These are phyloP conservation scores for Folsomia candida DNA, from an alignment of 2,888 invertebrate genomes.

Conservation along the genomic window DNA sequence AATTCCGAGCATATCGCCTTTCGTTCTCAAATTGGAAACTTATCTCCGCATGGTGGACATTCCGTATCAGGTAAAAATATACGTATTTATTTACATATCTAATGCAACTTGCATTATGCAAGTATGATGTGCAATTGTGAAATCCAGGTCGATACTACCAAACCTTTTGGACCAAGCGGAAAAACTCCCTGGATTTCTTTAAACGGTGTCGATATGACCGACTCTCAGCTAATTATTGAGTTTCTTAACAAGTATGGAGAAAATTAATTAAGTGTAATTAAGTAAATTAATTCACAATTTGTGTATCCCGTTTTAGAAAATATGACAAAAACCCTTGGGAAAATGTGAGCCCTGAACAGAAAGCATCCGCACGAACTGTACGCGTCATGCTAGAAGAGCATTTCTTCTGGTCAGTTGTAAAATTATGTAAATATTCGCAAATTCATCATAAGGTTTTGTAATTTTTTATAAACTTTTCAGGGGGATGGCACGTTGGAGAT, in stretches of 20 bases:
- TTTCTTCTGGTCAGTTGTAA: slow-evolving; percentile 53
- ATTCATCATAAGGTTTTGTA: no score
- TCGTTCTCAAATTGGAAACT: slow-evolving; percentile 30
- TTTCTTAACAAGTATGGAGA: slow-evolving; percentile 27
- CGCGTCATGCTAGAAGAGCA: slow-evolving; percentile 53
- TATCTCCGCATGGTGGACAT: slow-evolving; percentile 28
- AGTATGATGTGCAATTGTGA: background rate
- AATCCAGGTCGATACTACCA: slow-evolving; percentile 30
- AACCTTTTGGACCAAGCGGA: slow-evolving; percentile 26
- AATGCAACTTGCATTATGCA: background rate
- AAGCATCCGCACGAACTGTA: slow-evolving; percentile 21
- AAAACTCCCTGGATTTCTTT: slow-evolving; percentile 47
- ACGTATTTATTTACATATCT: no score
- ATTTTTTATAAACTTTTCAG: background rate
- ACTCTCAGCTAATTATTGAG: slow-evolving; percentile 43
- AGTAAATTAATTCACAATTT: background rate
- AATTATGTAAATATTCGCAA: no score
- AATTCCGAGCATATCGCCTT: slow-evolving; percentile 18
- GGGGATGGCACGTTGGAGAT: slow-evolving; percentile 11
- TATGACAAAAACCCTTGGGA: slow-evolving; percentile 35
- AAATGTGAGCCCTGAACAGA: slow-evolving; percentile 20
- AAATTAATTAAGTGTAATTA: background rate
- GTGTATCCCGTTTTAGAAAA: slow-evolving; percentile 10
- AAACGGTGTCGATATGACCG: slow-evolving; percentile 38
- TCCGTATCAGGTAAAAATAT: slow-evolving; percentile 29